Evolutionary conservation across 2,888 invertebrate species (phyloP), one percentile per base, ranked within the genome.

Genomic region (Seira musarum): DNA sequence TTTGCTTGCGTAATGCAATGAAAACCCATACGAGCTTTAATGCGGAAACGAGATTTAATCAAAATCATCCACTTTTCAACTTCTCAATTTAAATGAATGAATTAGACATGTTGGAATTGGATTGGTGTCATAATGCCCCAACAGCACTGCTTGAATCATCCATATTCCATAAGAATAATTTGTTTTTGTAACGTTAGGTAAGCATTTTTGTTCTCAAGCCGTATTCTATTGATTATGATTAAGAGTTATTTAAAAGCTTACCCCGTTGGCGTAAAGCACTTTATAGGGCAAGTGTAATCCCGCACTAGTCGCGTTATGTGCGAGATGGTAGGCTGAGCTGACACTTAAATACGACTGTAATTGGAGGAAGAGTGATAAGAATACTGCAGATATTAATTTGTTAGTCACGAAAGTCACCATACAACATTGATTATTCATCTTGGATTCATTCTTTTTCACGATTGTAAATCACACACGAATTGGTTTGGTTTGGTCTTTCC

Each of bases 181-280:
- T n/a, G n/a, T n/a, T n/a, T n/a, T n/a, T n/a, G n/a, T n/a, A n/a
- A n/a, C n/a, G n/a, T n/a, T n/a, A n/a, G n/a, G n/a, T n/a, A 17
- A 17, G 60, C 17, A 15, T 60, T 6, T 13, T 6, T 15, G 17
- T 60, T 10, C 6, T 30, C 63, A 63, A 24, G 22, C 63, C 21
- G 21, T 57, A 57, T 57, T 19, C 10, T 2, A 57, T 57, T 57
- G 17, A 10, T n/a, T 57, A 57, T 57, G 15, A 46, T 66, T n/a
- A 30, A 8, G 30, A 30, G 30, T 15, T 17, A 24, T 25, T 63
- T 57, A 5, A 30, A 49, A 61, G 74, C 86, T 86, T 82, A 86
- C 86, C 85, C 86, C 86, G 82, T 85, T 86, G 17, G 85, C 86
- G 77, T 86, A 86, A 49, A 86, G 76, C 64, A 83, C 79, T 82